A percentile compares a stretch with the other conserved stretches of the same genome.
Conservation (phyloP, 2,113 vertebrate species). For the Ptyas mucosa region DNA sequence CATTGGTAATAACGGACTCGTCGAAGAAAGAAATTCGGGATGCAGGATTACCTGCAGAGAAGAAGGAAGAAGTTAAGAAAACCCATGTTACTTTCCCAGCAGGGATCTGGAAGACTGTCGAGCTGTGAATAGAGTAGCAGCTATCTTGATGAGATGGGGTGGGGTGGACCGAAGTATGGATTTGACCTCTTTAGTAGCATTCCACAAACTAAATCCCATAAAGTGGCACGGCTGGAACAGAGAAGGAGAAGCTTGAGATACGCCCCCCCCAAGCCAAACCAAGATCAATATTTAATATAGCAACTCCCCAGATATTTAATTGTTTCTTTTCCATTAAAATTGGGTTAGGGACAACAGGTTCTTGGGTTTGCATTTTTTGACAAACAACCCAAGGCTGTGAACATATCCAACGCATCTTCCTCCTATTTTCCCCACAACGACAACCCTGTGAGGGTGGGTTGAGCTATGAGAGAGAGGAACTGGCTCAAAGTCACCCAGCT, state of each 20-base stretch:
- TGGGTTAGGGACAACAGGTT: background rate
- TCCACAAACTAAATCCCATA: background rate
- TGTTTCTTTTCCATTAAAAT: background rate
- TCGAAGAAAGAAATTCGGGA: constrained; percentile 96
- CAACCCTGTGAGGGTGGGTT: too few relatives aligned
- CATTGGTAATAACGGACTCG: constrained; percentile 92
- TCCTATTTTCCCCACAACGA: too few relatives aligned
- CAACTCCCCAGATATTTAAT: background rate
- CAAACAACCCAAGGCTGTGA: too few relatives aligned
- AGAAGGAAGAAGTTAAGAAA: constrained; percentile 7
- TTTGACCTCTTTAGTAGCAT: background rate
- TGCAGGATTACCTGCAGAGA: constrained; percentile 85
- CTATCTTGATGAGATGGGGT: background rate
- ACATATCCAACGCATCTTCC: too few relatives aligned
- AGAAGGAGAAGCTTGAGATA: background rate
- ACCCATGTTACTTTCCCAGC: background rate
- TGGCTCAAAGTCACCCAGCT: too few relatives aligned
- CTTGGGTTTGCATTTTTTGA: background rate
- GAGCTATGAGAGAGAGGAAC: too few relatives aligned
- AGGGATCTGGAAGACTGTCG: background rate
- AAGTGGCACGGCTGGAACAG: background rate
- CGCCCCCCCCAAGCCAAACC: background rate
- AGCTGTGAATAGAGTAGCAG: background rate
- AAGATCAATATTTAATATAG: background rate
- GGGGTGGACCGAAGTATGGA: background rate